Conservation (phyloP, 2,888 invertebrate genomes). For the Himalopsyche japonica region DNA sequence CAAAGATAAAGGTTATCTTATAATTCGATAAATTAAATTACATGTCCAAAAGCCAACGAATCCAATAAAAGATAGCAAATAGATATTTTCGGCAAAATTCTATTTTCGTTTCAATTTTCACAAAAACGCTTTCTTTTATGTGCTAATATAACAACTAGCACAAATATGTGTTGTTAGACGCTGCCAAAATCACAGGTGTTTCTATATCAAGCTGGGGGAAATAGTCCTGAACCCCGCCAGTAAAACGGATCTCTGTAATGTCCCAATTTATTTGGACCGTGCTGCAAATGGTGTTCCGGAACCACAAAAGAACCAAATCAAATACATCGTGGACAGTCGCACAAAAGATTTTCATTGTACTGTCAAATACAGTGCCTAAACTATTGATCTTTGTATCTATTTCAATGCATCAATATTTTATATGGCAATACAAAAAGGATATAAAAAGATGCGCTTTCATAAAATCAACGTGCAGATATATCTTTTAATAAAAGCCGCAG, state of each 20-base stretch:
- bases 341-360: neutral
- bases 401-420: neutral
- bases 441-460: neutral
- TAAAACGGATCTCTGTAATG: neutral
- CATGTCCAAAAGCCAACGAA: no score
- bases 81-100: no score
- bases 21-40: no score
- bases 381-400: neutral
- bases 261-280: neutral
- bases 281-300: neutral
- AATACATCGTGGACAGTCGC: neutral
- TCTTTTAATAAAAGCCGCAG: no score
- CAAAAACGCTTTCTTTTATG: neutral
- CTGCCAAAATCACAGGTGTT: neutral
- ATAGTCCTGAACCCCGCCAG: neutral
- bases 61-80: no score
- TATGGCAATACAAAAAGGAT: neutral
- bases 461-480: neutral
- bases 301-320: neutral
- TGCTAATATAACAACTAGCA: neutral
- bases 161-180: neutral
- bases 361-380: neutral
- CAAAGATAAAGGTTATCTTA: no score
- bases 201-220: neutral
- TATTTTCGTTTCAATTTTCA: neutral